phyloP scores from a whole-genome alignment of 2,797 vertebrate genomes.

The Enteromius afrohamiltoni region DNA sequence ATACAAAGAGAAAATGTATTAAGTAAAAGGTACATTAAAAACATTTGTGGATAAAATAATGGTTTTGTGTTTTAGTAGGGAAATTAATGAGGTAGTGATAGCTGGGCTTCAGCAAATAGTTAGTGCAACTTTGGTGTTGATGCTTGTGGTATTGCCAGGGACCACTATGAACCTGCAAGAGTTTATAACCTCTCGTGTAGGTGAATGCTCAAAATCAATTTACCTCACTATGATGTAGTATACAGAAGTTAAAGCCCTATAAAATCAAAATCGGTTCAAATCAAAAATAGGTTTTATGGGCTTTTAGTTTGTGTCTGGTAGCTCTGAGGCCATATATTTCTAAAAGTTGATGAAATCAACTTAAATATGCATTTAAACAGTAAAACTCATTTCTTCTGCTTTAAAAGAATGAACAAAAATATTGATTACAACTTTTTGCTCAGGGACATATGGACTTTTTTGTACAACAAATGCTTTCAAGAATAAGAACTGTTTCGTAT shows the following conservation, averaged over 20 bases:
- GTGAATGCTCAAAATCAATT: constrained; percentile 1
- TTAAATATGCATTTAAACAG: not conserved
- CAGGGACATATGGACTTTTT: not conserved
- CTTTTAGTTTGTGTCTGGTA: not conserved
- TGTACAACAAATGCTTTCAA: not conserved
- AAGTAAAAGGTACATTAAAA: not conserved
- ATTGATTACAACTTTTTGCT: not conserved
- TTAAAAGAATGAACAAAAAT: not conserved
- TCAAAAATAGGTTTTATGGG: not conserved
- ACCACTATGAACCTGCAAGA: not conserved
- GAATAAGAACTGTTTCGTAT: not conserved
- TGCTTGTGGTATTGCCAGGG: not conserved
- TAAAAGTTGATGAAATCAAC: not conserved
- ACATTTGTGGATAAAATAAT: constrained; percentile 25
- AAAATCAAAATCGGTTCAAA: not conserved
- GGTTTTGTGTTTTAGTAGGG: constrained; percentile 6
- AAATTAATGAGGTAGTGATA: constrained; percentile 27
- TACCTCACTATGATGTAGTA: not conserved
- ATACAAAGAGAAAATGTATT: constrained; percentile 2
- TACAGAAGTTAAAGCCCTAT: not conserved
- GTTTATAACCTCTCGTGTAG: not conserved
- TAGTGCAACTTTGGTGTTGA: not conserved
- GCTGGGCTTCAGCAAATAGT: not conserved
- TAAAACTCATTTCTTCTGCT: not conserved
- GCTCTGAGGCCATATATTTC: too few species aligned